phyloP scores from a whole-genome alignment of 2,888 invertebrate species.

The Clusia tigrina region DNA sequence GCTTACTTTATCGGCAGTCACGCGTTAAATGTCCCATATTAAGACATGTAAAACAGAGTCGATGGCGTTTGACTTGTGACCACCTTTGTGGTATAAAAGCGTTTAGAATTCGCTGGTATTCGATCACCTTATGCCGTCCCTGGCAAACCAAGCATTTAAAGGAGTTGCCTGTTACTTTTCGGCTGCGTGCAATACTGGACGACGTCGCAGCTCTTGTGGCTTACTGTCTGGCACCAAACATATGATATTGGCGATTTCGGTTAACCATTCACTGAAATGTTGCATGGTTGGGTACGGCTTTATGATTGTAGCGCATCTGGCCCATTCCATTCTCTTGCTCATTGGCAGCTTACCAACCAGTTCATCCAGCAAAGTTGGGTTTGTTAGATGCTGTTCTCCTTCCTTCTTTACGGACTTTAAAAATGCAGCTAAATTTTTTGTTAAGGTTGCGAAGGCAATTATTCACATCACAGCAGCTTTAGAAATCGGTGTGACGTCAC shows the following conservation, averaged over 20 bases:
- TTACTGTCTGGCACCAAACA: slow-evolving; percentile 20
- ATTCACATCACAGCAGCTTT: slow-evolving; percentile 20
- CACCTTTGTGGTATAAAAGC: slow-evolving; percentile 14
- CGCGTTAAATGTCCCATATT: slow-evolving; percentile 17
- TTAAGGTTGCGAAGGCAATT: slow-evolving; percentile 28
- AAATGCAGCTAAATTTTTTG: slow-evolving; percentile 28
- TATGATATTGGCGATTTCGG: slow-evolving; percentile 13
- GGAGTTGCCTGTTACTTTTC: background rate
- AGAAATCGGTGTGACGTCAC: slow-evolving; percentile 20
- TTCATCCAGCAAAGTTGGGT: too few relatives aligned
- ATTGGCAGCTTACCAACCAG: slow-evolving; percentile 26
- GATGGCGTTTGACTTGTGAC: slow-evolving; percentile 10
- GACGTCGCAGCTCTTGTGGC: slow-evolving; percentile 11
- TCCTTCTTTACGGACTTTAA: slow-evolving; percentile 23
- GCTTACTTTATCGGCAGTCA: background rate
- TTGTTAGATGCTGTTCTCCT: slow-evolving; percentile 26
- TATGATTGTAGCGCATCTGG: slow-evolving; percentile 5
- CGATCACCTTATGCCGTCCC: slow-evolving; percentile 9
- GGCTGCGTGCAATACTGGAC: background rate
- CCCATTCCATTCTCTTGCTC: slow-evolving; percentile 26
- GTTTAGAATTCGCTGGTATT: slow-evolving; percentile 9
- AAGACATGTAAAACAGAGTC: slow-evolving; percentile 23
- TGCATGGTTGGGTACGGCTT: slow-evolving; percentile 19
- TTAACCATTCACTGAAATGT: slow-evolving; percentile 26
- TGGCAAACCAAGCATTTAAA: slow-evolving; percentile 20